phyloP scores from a whole-genome alignment of 2,113 vertebrate genomes.

The Crotalus helleri region DNA sequence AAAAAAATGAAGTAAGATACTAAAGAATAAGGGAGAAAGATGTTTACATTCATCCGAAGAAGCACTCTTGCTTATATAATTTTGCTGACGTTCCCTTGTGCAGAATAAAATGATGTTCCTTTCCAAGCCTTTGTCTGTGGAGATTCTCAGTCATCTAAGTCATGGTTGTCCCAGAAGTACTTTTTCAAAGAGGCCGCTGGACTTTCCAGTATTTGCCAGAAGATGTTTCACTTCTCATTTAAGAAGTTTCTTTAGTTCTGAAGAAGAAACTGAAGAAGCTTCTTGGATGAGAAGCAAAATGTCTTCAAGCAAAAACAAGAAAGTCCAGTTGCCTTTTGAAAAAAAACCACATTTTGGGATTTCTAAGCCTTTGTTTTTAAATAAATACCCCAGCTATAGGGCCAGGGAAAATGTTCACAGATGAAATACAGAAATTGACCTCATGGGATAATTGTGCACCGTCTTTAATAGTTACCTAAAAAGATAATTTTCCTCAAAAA shows the following conservation, averaged over 20 bases:
- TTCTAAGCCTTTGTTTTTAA: not conserved
- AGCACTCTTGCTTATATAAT: slow-evolving; percentile 18
- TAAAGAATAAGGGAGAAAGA: not conserved
- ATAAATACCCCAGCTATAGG: not conserved
- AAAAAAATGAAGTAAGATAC: slow-evolving; percentile 34
- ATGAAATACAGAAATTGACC: not conserved
- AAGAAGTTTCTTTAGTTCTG: not conserved
- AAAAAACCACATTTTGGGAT: not conserved
- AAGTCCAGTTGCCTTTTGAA: not conserved
- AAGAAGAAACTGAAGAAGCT: not conserved
- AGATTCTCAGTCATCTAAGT: not conserved
- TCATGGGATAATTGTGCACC: not conserved
- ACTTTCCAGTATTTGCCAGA: not conserved
- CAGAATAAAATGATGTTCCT: not conserved
- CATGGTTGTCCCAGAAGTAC: not conserved
- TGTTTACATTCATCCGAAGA: slow-evolving; percentile 28
- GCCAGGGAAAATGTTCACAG: not conserved
- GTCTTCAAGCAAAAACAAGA: not conserved
- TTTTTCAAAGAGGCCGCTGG: not conserved
- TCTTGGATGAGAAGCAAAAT: not conserved
- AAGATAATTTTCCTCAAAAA: not conserved
- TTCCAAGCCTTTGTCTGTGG: not conserved
- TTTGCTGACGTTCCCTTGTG: slow-evolving; percentile 4
- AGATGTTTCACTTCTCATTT: not conserved
- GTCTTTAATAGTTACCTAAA: not conserved